These are phyloP conservation scores for Riparia riparia DNA, from an alignment of 2,113 vertebrate species.

Conservation along the genomic window DNA sequence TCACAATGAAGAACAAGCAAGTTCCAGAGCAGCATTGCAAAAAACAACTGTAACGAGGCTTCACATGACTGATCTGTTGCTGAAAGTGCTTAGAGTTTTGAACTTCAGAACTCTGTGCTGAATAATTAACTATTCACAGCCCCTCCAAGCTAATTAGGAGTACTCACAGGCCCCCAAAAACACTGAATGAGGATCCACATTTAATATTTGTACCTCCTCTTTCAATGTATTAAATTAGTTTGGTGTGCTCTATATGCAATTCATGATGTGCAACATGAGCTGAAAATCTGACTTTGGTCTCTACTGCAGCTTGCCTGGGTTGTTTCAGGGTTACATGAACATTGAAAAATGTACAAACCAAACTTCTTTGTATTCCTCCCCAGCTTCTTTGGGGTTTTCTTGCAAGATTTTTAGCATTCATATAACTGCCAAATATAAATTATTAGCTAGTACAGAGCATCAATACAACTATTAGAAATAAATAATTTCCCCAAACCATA, in stretches of 20 bases:
- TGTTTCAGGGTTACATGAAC: not conserved
- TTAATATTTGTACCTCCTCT: not conserved
- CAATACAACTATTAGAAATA: not conserved
- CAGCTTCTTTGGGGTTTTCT: not conserved
- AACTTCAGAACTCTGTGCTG: constrained; percentile 49
- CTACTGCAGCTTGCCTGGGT: not conserved
- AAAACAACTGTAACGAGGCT: not conserved
- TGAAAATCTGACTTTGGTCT: not conserved
- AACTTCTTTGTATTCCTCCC: not conserved
- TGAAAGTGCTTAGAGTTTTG: constrained; percentile 56
- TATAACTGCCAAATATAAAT: not conserved
- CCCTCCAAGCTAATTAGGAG: not conserved
- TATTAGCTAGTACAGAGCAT: not conserved
- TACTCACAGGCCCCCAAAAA: not conserved
- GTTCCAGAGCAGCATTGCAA: constrained; percentile 32
- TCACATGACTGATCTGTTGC: constrained; percentile 55
- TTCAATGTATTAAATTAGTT: not conserved
- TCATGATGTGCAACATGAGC: accelerated
- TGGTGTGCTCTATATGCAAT: not conserved
- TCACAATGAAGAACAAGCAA: constrained; percentile 46
- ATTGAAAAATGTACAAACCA: not conserved
- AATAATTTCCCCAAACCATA: not conserved
- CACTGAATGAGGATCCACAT: not conserved
- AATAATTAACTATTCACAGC: constrained; percentile 64
- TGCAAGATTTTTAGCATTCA: not conserved